Evolutionary conservation across 2,888 invertebrate genomes (phyloP).

Genomic region (Tryphoninae sp.): DNA sequence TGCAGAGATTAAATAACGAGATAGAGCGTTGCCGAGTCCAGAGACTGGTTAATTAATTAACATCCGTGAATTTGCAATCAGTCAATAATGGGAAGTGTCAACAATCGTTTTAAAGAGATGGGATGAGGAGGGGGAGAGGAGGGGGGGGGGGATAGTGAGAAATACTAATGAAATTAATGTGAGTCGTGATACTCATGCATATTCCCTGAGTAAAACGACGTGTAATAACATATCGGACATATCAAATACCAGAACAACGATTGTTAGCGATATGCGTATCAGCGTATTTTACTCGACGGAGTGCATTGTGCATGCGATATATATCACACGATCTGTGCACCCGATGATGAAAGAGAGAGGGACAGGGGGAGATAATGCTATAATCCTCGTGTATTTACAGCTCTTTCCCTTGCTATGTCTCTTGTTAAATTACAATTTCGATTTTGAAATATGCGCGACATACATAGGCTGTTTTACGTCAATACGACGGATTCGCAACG

Average conservation of each 20-base stretch:
- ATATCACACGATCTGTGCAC: not conserved
- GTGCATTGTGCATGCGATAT: constrained; percentile 1
- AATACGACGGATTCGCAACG: not conserved
- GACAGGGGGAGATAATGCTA: not conserved
- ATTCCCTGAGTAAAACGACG: constrained; percentile 14
- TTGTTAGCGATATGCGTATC: constrained; percentile 51
- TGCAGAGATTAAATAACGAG: constrained; percentile 41
- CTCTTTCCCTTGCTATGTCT: constrained; percentile 6
- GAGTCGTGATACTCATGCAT: constrained; percentile 9
- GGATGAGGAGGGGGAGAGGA: too few species aligned
- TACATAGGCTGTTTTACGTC: constrained; percentile 5
- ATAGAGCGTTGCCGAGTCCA: not conserved
- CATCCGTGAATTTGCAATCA: constrained; percentile 62
- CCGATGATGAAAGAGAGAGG: not conserved
- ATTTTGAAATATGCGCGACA: constrained; percentile 39
- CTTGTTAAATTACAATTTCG: constrained; percentile 46
- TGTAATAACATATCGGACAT: constrained; percentile 12
- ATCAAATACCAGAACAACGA: constrained; percentile 49
- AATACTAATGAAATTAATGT: constrained; percentile 53
- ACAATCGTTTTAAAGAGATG: constrained; percentile 22
- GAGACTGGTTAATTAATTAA: constrained; percentile 60
- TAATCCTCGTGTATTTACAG: not conserved
- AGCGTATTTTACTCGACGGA: constrained; percentile 23
- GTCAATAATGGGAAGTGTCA: constrained; percentile 64
- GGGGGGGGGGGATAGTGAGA: constrained; percentile 18